phyloP scores from a whole-genome alignment of 2,797 vertebrate genomes.

The Distichodus sexfasciatus region DNA sequence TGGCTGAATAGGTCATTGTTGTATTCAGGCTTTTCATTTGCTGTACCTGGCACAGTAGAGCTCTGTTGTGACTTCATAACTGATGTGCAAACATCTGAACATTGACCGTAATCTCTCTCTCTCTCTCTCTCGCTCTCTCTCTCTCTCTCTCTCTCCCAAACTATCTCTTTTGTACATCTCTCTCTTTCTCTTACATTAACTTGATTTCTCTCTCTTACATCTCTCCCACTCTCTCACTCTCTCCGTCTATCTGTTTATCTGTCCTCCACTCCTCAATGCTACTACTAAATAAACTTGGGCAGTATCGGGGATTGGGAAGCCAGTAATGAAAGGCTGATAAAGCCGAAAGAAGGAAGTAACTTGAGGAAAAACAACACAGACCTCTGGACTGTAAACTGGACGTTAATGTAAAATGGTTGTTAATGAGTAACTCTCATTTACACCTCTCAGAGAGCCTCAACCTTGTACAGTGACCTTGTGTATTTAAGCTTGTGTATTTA shows the following conservation, averaged over 20 bases:
- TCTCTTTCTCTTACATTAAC: not conserved
- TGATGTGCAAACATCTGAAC: no score
- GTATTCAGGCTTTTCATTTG: no score
- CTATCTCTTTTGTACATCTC: not conserved
- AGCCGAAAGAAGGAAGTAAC: constrained; percentile 16
- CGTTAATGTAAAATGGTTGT: not conserved
- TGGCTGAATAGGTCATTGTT: not conserved
- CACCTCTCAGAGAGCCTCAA: not conserved
- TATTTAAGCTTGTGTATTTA: no score
- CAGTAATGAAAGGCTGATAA: not conserved
- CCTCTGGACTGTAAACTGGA: not conserved
- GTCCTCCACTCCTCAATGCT: no score
- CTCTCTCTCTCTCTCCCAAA: no score
- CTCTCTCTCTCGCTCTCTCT: no score
- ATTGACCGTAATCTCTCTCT: no score
- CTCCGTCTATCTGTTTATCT: not conserved
- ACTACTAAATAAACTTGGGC: not conserved
- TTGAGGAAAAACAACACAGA: constrained; percentile 18
- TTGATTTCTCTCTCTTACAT: not conserved
- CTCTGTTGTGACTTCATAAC: no score
- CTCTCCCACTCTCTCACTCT: not conserved
- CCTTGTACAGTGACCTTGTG: not conserved
- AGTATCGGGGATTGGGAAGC: not conserved
- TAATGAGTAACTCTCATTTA: constrained; percentile 19
- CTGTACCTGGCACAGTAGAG: no score